Conservation (phyloP, 2,113 vertebrate species). For the Empidonax traillii region DNA sequence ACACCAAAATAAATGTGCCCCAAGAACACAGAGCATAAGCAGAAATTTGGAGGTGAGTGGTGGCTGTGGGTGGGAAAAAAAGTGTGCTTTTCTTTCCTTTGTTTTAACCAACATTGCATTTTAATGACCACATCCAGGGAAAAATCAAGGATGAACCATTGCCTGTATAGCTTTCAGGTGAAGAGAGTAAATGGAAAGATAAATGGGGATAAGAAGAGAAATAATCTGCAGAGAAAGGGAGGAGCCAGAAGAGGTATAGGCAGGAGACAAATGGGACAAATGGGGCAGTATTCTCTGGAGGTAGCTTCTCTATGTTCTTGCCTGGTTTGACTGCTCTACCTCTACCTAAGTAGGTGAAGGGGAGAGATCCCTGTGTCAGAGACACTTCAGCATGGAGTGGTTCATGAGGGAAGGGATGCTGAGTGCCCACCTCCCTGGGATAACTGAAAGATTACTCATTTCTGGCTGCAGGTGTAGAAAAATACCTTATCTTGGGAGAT, state of each 20-base stretch:
- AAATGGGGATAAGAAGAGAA: background rate
- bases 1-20: background rate
- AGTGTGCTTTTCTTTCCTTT: background rate
- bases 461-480: background rate
- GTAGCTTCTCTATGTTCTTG: background rate
- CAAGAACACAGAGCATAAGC: background rate
- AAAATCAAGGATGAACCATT: background rate
- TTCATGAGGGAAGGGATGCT: background rate
- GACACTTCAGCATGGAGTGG: background rate
- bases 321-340: background rate
- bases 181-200: background rate
- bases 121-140: background rate
- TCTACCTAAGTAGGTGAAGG: background rate
- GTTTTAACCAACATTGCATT: background rate
- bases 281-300: background rate
- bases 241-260: background rate
- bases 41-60: background rate
- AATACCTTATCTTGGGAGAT: background rate
- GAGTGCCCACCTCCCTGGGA: background rate
- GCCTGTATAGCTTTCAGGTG: background rate
- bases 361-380: accelerated
- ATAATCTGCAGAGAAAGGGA: background rate
- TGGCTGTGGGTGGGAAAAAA: background rate
- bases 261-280: background rate
- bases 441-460: background rate